Base-by-base conservation (phyloP, 2,888 invertebrate species). In the Ochropacha duplaris region DNA sequence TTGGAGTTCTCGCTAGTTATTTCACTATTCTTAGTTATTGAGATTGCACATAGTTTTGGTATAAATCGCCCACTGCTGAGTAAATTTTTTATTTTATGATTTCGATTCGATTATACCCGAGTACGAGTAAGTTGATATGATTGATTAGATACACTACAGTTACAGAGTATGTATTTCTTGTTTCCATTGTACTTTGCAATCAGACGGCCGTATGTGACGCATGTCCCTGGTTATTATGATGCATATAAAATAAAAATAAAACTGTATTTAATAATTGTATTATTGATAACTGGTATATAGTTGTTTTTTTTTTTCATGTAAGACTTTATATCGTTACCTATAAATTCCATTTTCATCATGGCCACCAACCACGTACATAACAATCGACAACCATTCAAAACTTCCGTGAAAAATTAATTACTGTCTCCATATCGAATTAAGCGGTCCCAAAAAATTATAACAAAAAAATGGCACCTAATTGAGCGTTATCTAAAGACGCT, bases 401-500 rank as follows among this genome's bases (percentile, higher is more conserved):
- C 4, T n/a, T 16, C 12, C 2, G 16, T n/a, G 16, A 19, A 44
- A 44, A 19, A 19, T 44, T n/a, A 19, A 12, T 50, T 57, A 57
- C 54, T 39, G 22, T 50, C 51, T 44, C 57, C 59, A 26, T 75
- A 11, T 64, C 54, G 84, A 71, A 83, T 82, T 72, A 80, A 57
- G 39, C 74, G 69, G 24, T 79, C 79, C 80, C 63, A 61, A 76
- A 80, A 74, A 68, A 62, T 62, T 55, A 58, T 60, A 62, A 62
- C 56, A 65, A 82, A 83, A 83, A 86, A 85, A 76, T 78, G 62
- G 79, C 73, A 82, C 81, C 81, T 88, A 91, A 92, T 92, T 89
- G 90, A 92, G 85, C 90, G 87, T 88, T 81, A 84, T 84, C 81
- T 79, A 77, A 79, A 85, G 83, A 78, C 80, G 82, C 74, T 70